Conservation (phyloP, 53 echinoderm and acorn worm species). For the Zoroaster sp. region DNA sequence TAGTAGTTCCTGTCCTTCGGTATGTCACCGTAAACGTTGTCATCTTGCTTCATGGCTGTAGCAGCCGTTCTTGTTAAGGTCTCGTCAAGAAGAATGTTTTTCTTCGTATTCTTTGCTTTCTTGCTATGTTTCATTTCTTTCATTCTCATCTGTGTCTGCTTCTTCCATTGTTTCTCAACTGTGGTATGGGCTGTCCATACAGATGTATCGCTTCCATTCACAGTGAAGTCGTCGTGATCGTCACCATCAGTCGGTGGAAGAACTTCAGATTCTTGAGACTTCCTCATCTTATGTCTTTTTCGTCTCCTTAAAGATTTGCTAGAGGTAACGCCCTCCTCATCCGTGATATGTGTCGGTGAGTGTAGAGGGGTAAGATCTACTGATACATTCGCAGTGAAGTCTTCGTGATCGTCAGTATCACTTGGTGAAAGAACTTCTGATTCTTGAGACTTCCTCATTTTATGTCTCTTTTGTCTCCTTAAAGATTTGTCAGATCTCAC, state of each 20-base stretch:
- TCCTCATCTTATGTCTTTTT: not conserved
- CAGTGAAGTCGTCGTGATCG: not conserved
- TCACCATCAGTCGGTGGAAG: not conserved
- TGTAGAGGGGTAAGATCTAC: not conserved
- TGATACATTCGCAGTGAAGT: not conserved
- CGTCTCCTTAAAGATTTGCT: not conserved
- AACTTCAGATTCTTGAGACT: not conserved
- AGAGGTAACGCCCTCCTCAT: not conserved
- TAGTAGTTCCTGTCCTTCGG: not conserved
- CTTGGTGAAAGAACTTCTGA: not conserved
- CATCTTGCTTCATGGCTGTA: not conserved
- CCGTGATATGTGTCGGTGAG: too few relatives aligned
- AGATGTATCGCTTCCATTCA: not conserved
- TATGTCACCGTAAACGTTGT: not conserved
- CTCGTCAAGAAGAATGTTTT: not conserved
- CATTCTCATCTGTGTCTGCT: not conserved
- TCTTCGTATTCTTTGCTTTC: not conserved
- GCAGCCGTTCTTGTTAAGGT: not conserved
- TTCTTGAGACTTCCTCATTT: too few relatives aligned
- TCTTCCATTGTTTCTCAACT: not conserved
- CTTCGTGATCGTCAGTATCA: not conserved
- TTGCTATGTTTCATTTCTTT: not conserved
- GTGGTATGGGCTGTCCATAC: not conserved
- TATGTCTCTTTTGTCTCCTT: not conserved
- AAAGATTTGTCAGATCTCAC: not conserved